Evolutionary conservation across 2,888 invertebrate genomes (phyloP).

Genomic region (Lingula anatina): DNA sequence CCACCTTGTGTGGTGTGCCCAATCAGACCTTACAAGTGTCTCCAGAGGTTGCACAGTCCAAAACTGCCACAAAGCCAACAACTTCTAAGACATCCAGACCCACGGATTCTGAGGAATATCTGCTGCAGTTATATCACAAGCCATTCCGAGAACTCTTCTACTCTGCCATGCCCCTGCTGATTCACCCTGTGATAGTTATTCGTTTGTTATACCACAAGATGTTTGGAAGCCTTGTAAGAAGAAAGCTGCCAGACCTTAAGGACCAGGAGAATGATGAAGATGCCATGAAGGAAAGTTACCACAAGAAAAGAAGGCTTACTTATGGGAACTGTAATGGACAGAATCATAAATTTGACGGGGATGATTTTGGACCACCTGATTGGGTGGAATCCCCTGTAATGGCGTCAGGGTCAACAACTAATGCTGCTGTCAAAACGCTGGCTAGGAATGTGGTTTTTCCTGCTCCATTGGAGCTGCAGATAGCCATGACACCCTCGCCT

Average conservation of each 20-base stretch:
- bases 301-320: background rate
- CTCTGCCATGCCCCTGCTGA: constrained; percentile 54
- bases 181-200: constrained; percentile 58
- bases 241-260: constrained; percentile 46
- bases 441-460: background rate
- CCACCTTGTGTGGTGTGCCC: too few species aligned
- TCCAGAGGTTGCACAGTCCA: too few species aligned
- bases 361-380: background rate
- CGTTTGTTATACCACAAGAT: constrained; percentile 58
- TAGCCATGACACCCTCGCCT: background rate
- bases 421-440: background rate
- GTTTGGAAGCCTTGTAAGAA: constrained; percentile 56
- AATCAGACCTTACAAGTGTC: too few species aligned
- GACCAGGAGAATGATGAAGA: background rate
- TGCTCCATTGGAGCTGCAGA: background rate
- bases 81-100: too few species aligned
- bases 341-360: too few species aligned
- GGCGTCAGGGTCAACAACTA: background rate
- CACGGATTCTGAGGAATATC: constrained; percentile 30
- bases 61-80: constrained; percentile 15
- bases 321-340: background rate
- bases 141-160: constrained; percentile 41
- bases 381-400: background rate
- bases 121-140: constrained; percentile 23
- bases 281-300: background rate